Evolutionary conservation across 2,888 invertebrate species (phyloP).

Genomic region (Epinotia bilunana): DNA sequence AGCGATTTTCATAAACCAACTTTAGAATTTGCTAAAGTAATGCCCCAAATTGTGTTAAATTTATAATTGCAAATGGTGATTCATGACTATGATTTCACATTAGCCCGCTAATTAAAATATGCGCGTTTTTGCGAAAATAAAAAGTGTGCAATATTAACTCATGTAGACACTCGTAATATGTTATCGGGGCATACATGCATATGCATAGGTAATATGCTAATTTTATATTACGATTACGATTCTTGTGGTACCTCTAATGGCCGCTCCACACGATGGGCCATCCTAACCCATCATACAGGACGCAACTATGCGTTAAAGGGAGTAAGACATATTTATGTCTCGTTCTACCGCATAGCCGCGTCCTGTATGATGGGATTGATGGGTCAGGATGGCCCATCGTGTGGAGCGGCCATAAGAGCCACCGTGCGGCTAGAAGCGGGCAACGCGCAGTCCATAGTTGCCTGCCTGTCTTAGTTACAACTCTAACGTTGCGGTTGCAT

Average conservation of each 20-base stretch:
- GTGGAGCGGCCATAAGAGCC: no score
- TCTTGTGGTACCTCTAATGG: not conserved
- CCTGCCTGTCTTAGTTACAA: no score
- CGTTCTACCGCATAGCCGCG: no score
- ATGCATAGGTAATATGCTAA: constrained; percentile 30
- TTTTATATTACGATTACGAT: constrained; percentile 16
- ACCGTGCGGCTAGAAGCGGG: no score
- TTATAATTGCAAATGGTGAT: constrained; percentile 18
- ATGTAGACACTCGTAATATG: constrained; percentile 12
- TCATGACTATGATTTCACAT: constrained; percentile 34
- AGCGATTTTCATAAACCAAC: not conserved
- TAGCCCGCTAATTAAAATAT: constrained; percentile 7
- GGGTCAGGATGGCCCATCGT: no score
- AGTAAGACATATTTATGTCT: no score
- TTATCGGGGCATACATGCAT: constrained; percentile 22
- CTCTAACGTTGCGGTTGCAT: no score
- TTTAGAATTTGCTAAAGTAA: not conserved
- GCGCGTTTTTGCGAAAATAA: constrained; percentile 20
- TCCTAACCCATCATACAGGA: no score
- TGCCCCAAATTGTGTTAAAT: constrained; percentile 3
- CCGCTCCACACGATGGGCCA: no score
- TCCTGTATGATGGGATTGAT: no score
- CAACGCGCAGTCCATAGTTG: no score
- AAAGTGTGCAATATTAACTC: constrained; percentile 1
- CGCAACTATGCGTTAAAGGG: no score